Conservation (phyloP, 2,888 invertebrate species). For the Chrysina gloriosa region DNA sequence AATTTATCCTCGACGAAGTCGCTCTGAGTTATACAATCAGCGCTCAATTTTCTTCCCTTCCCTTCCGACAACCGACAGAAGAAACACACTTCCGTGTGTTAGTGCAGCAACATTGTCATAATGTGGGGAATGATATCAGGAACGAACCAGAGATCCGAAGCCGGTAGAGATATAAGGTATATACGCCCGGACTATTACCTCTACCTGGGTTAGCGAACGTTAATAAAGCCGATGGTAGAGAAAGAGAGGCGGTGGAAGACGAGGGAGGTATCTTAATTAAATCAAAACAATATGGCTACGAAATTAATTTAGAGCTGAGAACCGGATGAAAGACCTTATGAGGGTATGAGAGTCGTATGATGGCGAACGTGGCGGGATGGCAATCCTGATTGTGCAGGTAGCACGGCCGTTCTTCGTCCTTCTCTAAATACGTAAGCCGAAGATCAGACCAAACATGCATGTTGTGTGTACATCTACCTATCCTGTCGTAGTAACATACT, state of each 20-base stretch:
- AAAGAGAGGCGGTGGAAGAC: conserved; percentile 6
- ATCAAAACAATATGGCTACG: conserved; percentile 46
- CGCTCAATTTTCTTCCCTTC: conserved; percentile 28
- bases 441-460: not conserved
- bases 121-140: conserved; percentile 37
- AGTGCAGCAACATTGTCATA: conserved; percentile 31
- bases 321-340: conserved; percentile 39
- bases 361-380: conserved; percentile 4
- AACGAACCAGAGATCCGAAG: conserved; percentile 30
- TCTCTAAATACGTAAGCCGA: not conserved
- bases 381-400: conserved; percentile 41
- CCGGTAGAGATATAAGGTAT: not conserved
- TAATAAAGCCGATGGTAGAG: conserved; percentile 13
- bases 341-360: conserved; percentile 24
- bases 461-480: not conserved
- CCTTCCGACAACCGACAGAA: not conserved
- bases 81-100: conserved; percentile 6
- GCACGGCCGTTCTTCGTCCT: not conserved
- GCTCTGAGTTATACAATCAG: conserved; percentile 12
- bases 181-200: conserved; percentile 17
- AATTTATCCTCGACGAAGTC: conserved; percentile 18
- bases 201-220: conserved; percentile 8
- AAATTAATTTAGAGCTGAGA: conserved; percentile 44
- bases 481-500: conserved; percentile 7
- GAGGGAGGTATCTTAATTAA: conserved; percentile 44